A percentile compares a stretch with the other conserved stretches of the same genome.
These are phyloP conservation scores for Thunnus albacares DNA, from an alignment of 2,797 vertebrate species.

Conservation along the genomic window DNA sequence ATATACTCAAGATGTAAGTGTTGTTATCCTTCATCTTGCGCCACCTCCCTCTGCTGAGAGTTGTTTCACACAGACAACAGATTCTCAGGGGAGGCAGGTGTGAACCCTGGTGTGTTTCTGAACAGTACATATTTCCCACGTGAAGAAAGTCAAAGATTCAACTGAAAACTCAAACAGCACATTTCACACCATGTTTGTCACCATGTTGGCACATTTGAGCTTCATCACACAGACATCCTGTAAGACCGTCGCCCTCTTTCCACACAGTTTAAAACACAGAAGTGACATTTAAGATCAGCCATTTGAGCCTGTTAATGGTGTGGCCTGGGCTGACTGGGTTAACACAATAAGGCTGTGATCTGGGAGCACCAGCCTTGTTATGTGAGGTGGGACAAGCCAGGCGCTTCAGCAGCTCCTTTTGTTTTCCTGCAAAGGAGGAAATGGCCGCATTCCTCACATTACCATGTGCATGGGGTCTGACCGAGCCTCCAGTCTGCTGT, in stretches of 20 bases:
- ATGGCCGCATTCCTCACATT: constrained; percentile 90
- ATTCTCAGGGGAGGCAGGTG: constrained; percentile 10
- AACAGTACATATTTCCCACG: not conserved
- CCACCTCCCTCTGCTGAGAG: not conserved
- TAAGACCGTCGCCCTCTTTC: not conserved
- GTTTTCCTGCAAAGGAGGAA: constrained; percentile 88
- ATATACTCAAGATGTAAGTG: not conserved
- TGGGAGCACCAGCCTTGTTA: constrained; percentile 64
- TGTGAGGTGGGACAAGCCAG: constrained; percentile 76
- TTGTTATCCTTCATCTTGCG: not conserved
- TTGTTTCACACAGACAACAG: not conserved
- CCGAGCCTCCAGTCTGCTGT: constrained; percentile 72
- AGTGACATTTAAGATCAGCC: constrained; percentile 45
- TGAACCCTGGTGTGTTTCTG: not conserved
- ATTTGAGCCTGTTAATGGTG: constrained; percentile 44
- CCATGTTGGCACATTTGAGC: not conserved
- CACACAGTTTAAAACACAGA: not conserved
- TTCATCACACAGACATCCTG: not conserved
- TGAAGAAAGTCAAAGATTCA: not conserved
- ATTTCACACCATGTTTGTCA: not conserved
- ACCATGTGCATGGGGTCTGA: constrained; percentile 87
- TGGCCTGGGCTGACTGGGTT: constrained; percentile 53
- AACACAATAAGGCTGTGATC: constrained; percentile 66
- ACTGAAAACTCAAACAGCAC: not conserved
- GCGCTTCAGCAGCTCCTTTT: constrained; percentile 84